These are phyloP conservation scores for Ctenochaetus hawaiiensis DNA, from an alignment of 2,797 vertebrate genomes.

Conservation along the genomic window DNA sequence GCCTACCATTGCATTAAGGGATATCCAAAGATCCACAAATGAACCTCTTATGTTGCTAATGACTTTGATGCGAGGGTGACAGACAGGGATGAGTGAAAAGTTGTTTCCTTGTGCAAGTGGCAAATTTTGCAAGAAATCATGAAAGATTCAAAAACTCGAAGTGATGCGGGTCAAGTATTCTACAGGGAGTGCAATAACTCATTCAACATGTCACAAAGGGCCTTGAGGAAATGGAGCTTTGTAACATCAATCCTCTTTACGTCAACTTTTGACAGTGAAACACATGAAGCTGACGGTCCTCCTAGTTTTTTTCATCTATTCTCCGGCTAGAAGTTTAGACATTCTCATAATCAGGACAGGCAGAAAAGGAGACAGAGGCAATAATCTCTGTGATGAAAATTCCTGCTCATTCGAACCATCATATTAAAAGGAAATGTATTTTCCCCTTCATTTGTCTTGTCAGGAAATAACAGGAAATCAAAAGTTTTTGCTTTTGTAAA, in stretches of 20 bases:
- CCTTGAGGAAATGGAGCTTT: slow-evolving; percentile 6
- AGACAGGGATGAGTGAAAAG: background rate
- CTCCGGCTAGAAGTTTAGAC: background rate
- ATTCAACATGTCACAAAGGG: background rate
- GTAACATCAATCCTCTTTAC: slow-evolving; percentile 28
- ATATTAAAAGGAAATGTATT: background rate
- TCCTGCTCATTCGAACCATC: background rate
- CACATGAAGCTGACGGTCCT: background rate
- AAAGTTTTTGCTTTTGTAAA: background rate
- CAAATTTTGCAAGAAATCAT: background rate
- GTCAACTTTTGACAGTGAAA: slow-evolving; percentile 12
- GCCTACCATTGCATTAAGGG: background rate
- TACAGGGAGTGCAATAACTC: background rate
- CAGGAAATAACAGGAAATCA: background rate
- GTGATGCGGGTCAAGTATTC: slow-evolving; percentile 3
- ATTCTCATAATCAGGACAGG: slow-evolving; percentile 28
- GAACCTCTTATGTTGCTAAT: background rate
- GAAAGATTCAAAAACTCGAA: background rate
- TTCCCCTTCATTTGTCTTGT: background rate
- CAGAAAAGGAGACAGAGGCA: background rate
- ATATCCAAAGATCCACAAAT: background rate
- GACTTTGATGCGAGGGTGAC: slow-evolving; percentile 10
- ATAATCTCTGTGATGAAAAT: slow-evolving; percentile 12
- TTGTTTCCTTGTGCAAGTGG: background rate
- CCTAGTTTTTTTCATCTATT: background rate